Percentiles rank a stretch among this genome's conserved stretches.
Conservation (phyloP, 2,797 vertebrate genomes). For the Sebastes nivosus region DNA sequence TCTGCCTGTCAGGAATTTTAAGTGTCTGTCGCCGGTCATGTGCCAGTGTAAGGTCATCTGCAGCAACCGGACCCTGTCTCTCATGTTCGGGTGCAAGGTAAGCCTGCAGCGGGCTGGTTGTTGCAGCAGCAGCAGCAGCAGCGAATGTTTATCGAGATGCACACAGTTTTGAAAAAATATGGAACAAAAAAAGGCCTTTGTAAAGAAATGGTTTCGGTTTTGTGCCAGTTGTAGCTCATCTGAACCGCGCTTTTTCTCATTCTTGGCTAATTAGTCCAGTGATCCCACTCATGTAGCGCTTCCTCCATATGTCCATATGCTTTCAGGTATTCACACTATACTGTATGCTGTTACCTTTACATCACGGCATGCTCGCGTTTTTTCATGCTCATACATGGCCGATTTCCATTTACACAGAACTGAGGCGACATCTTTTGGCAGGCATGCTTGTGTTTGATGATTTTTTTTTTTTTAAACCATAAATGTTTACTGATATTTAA, state of each 20-base stretch:
- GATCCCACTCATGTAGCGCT: slow-evolving; percentile 29
- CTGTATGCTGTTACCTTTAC: neutral
- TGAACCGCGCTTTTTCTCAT: slow-evolving; percentile 3
- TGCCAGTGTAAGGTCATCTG: slow-evolving; percentile 90
- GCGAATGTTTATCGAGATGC: neutral
- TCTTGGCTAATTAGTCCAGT: slow-evolving; percentile 15
- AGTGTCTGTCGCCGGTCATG: slow-evolving; percentile 88
- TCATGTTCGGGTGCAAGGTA: slow-evolving; percentile 88
- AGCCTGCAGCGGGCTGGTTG: slow-evolving; percentile 16
- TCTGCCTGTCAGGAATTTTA: slow-evolving; percentile 82
- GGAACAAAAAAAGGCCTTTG: slow-evolving; percentile 2
- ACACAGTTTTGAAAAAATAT: neutral
- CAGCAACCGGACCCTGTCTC: slow-evolving; percentile 87
- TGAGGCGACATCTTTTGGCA: slow-evolving; percentile 6
- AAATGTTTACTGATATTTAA: neutral
- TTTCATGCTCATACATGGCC: slow-evolving; percentile 6
- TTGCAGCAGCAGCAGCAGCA: neutral
- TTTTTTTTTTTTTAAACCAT: neutral
- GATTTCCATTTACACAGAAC: slow-evolving; percentile 35
- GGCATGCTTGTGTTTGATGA: slow-evolving; percentile 1
- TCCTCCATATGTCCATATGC: slow-evolving; percentile 12
- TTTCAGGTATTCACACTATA: slow-evolving; percentile 27
- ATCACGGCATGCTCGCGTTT: neutral
- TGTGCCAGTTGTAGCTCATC: neutral
- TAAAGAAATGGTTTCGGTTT: neutral